phyloP scores from a whole-genome alignment of 1,140 invertebrate species.

The Habropoda laboriosa region DNA sequence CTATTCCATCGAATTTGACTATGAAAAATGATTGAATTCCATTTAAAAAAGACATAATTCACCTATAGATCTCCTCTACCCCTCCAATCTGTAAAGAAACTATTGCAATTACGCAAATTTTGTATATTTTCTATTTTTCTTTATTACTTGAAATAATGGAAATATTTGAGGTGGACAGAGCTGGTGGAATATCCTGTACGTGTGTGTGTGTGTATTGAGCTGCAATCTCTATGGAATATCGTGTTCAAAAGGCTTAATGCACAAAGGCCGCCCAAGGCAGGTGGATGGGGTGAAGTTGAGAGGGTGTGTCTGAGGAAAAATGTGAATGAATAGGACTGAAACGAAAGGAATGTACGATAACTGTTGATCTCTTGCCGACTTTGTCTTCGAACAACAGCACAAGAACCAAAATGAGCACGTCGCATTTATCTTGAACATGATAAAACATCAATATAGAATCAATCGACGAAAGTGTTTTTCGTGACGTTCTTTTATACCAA shows the following conservation, averaged over 20 bases:
- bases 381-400: neutral
- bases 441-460: slow-evolving; percentile 20
- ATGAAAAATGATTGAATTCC: too few species aligned
- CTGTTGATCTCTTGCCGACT: slow-evolving; percentile 29
- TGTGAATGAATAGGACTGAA: slow-evolving; percentile 13
- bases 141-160: too few species aligned
- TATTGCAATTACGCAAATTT: too few species aligned
- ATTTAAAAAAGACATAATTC: too few species aligned
- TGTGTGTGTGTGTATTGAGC: too few species aligned
- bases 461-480: neutral
- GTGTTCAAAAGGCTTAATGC: slow-evolving; percentile 54
- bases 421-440: slow-evolving; percentile 44
- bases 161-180: too few species aligned
- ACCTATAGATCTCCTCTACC: too few species aligned
- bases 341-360: slow-evolving; percentile 42
- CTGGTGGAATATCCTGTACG: too few species aligned
- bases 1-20: too few species aligned
- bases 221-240: slow-evolving; percentile 62
- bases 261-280: slow-evolving; percentile 46
- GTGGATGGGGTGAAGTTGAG: slow-evolving; percentile 18
- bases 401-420: slow-evolving; percentile 10
- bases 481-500: neutral
- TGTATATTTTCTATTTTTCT: too few species aligned
- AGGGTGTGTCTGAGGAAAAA: slow-evolving; percentile 32
- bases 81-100: too few species aligned